Evolutionary conservation across 2,888 invertebrate species (phyloP), one percentile per base, ranked within the genome.

Genomic region (Acleris emargana): DNA sequence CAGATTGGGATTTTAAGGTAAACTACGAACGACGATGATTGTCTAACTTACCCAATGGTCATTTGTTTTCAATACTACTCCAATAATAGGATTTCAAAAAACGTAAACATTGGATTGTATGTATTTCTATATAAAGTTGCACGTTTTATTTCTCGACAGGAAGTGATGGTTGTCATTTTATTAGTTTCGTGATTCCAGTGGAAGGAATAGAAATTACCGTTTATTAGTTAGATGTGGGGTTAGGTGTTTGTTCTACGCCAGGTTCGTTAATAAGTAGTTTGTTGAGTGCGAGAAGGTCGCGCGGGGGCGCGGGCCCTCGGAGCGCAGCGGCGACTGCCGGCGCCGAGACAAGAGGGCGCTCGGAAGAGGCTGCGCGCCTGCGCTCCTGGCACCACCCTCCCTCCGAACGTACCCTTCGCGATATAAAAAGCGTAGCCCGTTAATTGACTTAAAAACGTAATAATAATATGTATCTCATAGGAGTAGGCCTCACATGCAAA

Each of bases 361-460:
- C 38, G 38, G 38, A 71, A 79, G 89, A 88, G 73, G 82, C 87
- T 88, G 89, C 77, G 79, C 86, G 88, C 89, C 83, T 86, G 89
- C 89, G 81, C 70, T 51, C n/a, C 43, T 25, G 13, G 16, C 52
- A 50, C 47, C 17, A 45, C 45, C n/a, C 38, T 38, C 38, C 13
- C 38, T 38, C 13, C 38, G 13, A 38, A 13, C 38, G 13, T 38
- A 38, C 38, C 38, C 38, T 13, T 38, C 13, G 3, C 13, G 3
- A 38, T 38, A 13, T 38, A 13, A 38, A 38, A 38, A 13, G 38
- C 13, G 9, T 38, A 38, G 7, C 32, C 9, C 9, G 9, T 32
- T 32, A 9, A 32, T 32, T 9, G 32, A 32, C 32, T 3, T 9
- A 32, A 32, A 32, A 32, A 3, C 9, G 7, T 9, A 28, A 28